Percentiles rank a stretch among this genome's conserved stretches.
These are phyloP conservation scores for Danionella cerebrum DNA, from an alignment of 2,113 vertebrate genomes.

Conservation along the genomic window DNA sequence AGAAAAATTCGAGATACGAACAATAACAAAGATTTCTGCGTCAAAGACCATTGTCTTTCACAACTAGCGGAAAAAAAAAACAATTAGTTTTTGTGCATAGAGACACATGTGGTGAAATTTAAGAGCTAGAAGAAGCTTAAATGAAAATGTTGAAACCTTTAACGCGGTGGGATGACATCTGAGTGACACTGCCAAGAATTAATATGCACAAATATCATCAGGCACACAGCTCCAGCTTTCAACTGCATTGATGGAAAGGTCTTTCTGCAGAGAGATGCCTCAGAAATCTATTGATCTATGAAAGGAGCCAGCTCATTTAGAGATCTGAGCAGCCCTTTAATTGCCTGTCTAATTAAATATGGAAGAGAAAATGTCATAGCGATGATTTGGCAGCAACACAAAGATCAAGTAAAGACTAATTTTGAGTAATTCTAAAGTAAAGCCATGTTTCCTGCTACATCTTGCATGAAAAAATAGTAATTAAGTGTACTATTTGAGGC, in stretches of 20 bases:
- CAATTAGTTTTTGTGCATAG: no score
- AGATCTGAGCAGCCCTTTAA: constrained; percentile 44
- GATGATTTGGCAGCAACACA: constrained; percentile 35
- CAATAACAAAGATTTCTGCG: no score
- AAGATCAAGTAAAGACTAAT: constrained; percentile 41
- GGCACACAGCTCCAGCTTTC: constrained; percentile 36
- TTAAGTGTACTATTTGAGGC: background rate
- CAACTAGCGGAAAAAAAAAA: background rate
- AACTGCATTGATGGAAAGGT: constrained; percentile 23
- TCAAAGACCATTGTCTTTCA: no score
- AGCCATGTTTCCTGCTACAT: background rate
- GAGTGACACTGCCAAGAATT: constrained; percentile 52
- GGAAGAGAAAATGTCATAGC: constrained; percentile 46
- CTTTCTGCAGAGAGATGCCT: constrained; percentile 31
- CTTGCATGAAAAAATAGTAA: background rate
- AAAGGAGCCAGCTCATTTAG: constrained; percentile 47
- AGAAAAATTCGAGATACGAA: no score
- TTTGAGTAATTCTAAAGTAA: constrained; percentile 24
- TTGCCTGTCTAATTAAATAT: constrained; percentile 38
- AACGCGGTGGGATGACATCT: background rate
- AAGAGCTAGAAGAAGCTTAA: no score
- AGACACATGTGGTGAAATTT: no score
- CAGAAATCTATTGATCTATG: constrained; percentile 52
- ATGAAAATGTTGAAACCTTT: background rate
- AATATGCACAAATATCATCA: constrained; percentile 41